Evolutionary conservation across 2,113 vertebrate species (phyloP), one percentile per base, ranked within the genome.

Genomic region (Hemiprocne comata): DNA sequence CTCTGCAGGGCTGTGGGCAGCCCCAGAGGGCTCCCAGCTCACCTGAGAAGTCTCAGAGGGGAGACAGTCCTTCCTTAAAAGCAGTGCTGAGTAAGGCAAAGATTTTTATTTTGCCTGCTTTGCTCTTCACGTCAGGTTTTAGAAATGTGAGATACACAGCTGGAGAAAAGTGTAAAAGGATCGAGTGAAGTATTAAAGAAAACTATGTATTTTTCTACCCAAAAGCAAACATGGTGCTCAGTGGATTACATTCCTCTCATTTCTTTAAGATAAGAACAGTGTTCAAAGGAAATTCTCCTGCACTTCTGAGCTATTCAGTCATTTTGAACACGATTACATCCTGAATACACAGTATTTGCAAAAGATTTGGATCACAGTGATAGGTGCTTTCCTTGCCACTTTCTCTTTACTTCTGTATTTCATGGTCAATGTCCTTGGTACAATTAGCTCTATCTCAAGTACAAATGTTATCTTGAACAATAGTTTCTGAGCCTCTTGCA

Each of bases 341-440:
- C 88, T 57, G 94, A 96, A 87, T 86, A 96, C 88, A 89, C 36
- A 91, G 84, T 91, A 91, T 96, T 94, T 89, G 94, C 74, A 66
- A 90, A 94, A 82, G 89, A 90, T 79, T 79, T 62, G 66, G 44
- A 88, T 91, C 85, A 48, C 53, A 65, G 78, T 54, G 89, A 95
- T 85, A 87, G 69, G 69, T 90, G 70, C 88, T 92, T 94, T 95
- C 85, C 72, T 78, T 62, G 81, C 60, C 77, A 75, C 83, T 61
- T 87, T 93, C 90, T 92, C 61, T 89, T 95, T 94, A 86, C 87
- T 90, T 76, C 58, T 90, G 51, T 87, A 86, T 94, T 96, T 94
- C 42, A 90, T 50, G 71, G 78, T 85, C 73, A 60, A 42, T 85
- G 85, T 53, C 74, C 57, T 42, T 20, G 42, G 74, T 82, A 75